phyloP scores from a whole-genome alignment of 2,888 invertebrate species.

The Aphrophora alni region DNA sequence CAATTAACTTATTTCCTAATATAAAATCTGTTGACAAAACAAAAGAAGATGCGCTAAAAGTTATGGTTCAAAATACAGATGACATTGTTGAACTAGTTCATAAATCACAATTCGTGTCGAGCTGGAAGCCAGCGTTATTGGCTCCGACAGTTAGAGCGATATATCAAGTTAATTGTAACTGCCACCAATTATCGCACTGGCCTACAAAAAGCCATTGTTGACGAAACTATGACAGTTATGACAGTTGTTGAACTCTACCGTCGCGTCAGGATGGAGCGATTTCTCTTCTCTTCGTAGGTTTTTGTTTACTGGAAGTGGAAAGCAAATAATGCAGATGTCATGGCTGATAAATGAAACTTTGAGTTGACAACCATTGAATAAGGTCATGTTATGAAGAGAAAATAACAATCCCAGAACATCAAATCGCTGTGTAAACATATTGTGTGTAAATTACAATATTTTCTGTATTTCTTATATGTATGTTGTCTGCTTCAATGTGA shows the following conservation, averaged over 20 bases:
- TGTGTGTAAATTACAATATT: neutral
- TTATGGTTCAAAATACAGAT: no score
- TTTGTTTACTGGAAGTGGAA: neutral
- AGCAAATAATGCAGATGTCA: conserved; percentile 3
- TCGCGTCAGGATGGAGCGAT: neutral
- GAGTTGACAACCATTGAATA: neutral
- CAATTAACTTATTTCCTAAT: no score
- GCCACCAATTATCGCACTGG: neutral
- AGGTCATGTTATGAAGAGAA: neutral
- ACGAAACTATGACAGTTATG: neutral
- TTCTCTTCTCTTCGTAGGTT: neutral
- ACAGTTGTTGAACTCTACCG: neutral
- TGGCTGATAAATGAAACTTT: neutral
- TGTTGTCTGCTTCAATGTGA: no score
- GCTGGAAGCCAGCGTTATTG: neutral
- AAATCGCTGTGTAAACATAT: neutral
- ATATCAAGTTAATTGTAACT: neutral
- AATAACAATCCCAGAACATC: neutral
- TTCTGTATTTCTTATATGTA: no score
- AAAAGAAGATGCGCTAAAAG: no score
- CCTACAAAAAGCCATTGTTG: neutral
- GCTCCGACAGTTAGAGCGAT: neutral
- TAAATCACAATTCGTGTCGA: no score
- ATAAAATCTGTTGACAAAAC: no score
- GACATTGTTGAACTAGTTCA: no score